phyloP scores from a whole-genome alignment of 2,888 invertebrate species.

The Scaptomyza polygonia region DNA sequence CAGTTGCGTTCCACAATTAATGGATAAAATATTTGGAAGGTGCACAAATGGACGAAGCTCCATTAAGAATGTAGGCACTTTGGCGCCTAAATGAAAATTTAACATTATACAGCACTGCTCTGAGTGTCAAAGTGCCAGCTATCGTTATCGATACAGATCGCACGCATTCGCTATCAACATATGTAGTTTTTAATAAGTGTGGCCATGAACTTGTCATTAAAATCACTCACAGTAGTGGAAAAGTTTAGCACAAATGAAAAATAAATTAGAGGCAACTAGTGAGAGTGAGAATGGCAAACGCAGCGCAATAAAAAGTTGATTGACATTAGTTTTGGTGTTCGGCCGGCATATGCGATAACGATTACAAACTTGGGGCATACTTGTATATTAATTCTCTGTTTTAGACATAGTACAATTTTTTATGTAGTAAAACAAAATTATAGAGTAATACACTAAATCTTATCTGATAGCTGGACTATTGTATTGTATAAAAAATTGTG shows the following conservation, averaged over 20 bases:
- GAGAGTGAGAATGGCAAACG: conserved; percentile 22
- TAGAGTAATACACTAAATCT: conserved; percentile 30
- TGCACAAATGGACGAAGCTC: conserved; percentile 1
- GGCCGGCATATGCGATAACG: conserved; percentile 63
- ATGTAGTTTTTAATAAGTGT: conserved; percentile 20
- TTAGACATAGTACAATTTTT: conserved; percentile 6
- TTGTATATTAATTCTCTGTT: conserved; percentile 25
- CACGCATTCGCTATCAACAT: conserved; percentile 2
- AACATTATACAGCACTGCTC: conserved; percentile 33
- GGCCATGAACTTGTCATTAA: conserved; percentile 63
- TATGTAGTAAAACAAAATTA: conserved; percentile 5
- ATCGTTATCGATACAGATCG: conserved; percentile 63
- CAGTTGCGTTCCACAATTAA: not conserved
- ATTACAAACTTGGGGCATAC: conserved; percentile 42
- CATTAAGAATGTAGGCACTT: not conserved
- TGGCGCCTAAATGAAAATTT: conserved; percentile 50
- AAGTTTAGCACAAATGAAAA: conserved; percentile 33
- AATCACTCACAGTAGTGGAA: conserved; percentile 32
- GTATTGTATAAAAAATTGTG: conserved; percentile 33
- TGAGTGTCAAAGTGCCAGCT: conserved; percentile 24
- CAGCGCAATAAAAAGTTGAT: conserved; percentile 28
- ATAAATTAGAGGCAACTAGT: conserved; percentile 7
- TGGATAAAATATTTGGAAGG: not conserved
- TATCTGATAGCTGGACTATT: conserved; percentile 42
- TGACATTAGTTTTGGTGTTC: conserved; percentile 23